Base-by-base conservation (phyloP, 1,140 invertebrate genomes). In the Zaprionus ornatus region DNA sequence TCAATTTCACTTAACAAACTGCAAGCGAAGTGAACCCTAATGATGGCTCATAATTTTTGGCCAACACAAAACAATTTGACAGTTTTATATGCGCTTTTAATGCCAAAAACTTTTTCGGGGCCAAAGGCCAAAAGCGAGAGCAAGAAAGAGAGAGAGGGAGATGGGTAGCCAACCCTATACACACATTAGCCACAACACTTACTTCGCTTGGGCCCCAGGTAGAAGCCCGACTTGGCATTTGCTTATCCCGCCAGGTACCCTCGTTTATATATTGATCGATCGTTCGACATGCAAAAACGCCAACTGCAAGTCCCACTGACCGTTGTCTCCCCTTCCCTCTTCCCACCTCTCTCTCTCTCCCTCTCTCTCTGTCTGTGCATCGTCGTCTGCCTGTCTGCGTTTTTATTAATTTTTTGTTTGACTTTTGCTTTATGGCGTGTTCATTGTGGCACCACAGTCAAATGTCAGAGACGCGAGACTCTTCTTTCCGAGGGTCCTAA, bases 391-490 rank as follows among this genome's bases (percentile, higher is more conserved):
- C 69, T 67, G 52, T 73, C 74, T 79, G 69, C 70, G 48, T 90
- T 78, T 70, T 90, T 85, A 86, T 90, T 90, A 90, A 90, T 90
- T 90, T 88, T 90, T 90, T 90, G 85, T 90, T 90, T 90, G 85
- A 90, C 85, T 90, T 90, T 90, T 85, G 85, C 85, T 90, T 90
- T 90, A 90, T 90, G 85, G 85, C 79, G 85, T 90, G 85, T 90
- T 90, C 85, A 90, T 88, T 88, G 84, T 88, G 85, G 79, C 80
- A 80, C 78, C 70, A 72, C 78, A 78, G 42, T 65, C 73, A 79
- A 79, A 79, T 81, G 76, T 72, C 77, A 81, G 72, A 55, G 42
- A 37, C 63, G 65, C 56, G 54, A 15, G 55, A 48, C 69, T 60
- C 35, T 55, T n/a, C 37, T 40, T 60, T 23, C 10, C 3, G 45